Evolutionary conservation across 2,888 invertebrate species (phyloP), one percentile per base, ranked within the genome.

Genomic region (Eurytoma adleriae): DNA sequence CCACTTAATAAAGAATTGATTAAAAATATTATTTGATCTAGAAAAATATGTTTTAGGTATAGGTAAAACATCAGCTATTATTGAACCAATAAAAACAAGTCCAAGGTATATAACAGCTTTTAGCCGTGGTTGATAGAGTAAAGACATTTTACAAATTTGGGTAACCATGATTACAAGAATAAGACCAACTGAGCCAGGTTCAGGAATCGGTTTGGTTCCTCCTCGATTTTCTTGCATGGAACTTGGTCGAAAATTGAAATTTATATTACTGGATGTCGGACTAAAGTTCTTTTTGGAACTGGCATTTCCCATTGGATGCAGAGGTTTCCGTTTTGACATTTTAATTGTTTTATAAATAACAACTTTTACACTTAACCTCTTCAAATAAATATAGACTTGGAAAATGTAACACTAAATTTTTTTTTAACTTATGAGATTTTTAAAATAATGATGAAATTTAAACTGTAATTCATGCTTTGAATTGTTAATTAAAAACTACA

Each of bases 1-100:
- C 89, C 97, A 94, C 92, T 99, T 99, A 0, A 99, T 98, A 90
- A 99, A 99, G 90, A 96, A 97, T 85, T 94, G 94, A 91, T 99
- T 99, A 73, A 99, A 94, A 70, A 98, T 89, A 90, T 98, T 99
- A 88, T 96, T 95, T 85, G 98, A 98, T 88, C 96, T 93, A n/a
- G 98, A 94, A 87, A 99, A 95, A 88, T 97, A 98, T 3, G 95
- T 93, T 88, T 95, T 96, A 0, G 98, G 96, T 89, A 97, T 94
- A 14, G 96, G 94, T 59, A 95, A 86, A 83, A 97, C 95, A 91
- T 98, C 98, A 14, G 95, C 94, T 85, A 98, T 92, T 13, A 98
- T 92, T 14, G 98, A 98, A 56, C 97, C 93, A 75, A 96, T 88
- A 89, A 98, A 96, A 82, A 98, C 93, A 83, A 95, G 93, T 84